A percentile compares a stretch with the other conserved stretches of the same genome.
phyloP scores from a whole-genome alignment of 2,113 vertebrate genomes.

The Scomber japonicus region DNA sequence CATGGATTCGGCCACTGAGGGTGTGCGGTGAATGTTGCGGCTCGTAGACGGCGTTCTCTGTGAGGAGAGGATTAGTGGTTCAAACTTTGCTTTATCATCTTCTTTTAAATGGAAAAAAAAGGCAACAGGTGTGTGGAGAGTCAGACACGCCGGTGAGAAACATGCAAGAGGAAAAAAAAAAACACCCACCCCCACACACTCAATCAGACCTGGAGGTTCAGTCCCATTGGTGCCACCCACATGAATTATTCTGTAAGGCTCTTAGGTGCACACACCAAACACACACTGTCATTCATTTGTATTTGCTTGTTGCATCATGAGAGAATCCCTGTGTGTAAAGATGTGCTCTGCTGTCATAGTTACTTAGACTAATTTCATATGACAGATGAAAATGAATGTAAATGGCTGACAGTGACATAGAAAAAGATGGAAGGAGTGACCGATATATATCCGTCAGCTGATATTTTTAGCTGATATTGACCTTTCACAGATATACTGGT shows the following conservation, averaged over 20 bases:
- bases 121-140: neutral
- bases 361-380: neutral
- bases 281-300: neutral
- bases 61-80: neutral
- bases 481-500: no score
- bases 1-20: conserved; percentile 90
- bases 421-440: neutral
- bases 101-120: neutral
- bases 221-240: neutral
- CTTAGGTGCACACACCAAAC: neutral
- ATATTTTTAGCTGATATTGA: no score
- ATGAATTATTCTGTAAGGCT: neutral
- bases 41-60: conserved; percentile 82
- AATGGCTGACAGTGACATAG: neutral
- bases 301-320: neutral
- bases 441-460: no score
- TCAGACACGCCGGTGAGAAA: neutral
- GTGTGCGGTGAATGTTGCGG: conserved; percentile 76
- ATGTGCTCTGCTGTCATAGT: no score
- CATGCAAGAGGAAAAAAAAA: neutral
- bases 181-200: neutral
- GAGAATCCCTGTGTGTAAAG: no score
- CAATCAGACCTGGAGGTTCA: neutral
- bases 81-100: neutral
- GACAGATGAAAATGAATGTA: neutral